phyloP scores from a whole-genome alignment of 2,888 invertebrate species.

The Heliconius hortense region DNA sequence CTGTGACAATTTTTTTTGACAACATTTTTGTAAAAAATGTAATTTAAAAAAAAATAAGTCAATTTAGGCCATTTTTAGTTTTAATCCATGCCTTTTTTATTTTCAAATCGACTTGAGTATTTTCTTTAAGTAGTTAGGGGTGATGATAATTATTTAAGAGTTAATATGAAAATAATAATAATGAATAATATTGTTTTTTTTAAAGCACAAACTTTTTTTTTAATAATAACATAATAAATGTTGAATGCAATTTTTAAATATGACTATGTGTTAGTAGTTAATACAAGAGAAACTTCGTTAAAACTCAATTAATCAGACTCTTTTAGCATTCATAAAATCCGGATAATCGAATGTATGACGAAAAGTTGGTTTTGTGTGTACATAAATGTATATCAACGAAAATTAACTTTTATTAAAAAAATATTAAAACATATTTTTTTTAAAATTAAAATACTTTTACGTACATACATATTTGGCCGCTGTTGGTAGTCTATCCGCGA shows the following conservation, averaged over 20 bases:
- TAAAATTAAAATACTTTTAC: no score
- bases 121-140: background rate
- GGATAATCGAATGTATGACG: no score
- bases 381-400: no score
- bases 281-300: background rate
- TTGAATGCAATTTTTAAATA: slow-evolving; percentile 3
- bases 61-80: background rate
- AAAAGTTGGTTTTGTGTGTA: no score
- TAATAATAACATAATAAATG: background rate
- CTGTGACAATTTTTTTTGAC: no score
- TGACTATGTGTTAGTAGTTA: background rate
- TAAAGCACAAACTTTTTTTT: slow-evolving; percentile 9
- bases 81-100: background rate
- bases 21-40: no score
- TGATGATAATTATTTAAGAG: background rate
- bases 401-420: no score
- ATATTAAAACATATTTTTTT: no score
- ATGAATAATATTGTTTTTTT: slow-evolving; percentile 1
- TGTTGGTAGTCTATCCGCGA: no score
- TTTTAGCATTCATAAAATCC: no score
- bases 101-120: background rate
- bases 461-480: no score
- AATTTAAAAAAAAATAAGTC: background rate
- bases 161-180: background rate
- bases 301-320: background rate